phyloP scores from a whole-genome alignment of 2,797 vertebrate genomes.

The Enteromius treurensis region DNA sequence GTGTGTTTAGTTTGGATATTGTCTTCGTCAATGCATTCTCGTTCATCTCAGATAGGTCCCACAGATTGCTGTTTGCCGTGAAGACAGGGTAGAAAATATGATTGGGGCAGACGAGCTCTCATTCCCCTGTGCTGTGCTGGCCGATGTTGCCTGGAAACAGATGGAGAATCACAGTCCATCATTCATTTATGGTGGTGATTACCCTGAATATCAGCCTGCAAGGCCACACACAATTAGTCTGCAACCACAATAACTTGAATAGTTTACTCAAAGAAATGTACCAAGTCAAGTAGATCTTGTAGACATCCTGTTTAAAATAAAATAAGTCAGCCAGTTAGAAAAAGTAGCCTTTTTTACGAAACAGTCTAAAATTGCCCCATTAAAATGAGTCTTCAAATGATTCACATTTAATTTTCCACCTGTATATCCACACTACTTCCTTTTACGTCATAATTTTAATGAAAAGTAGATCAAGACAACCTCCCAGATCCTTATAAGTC shows the following conservation, averaged over 20 bases:
- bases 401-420: background rate
- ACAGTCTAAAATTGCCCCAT: background rate
- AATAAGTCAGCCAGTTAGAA: background rate
- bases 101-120: slow-evolving; percentile 25
- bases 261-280: slow-evolving; percentile 10
- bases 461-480: background rate
- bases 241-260: slow-evolving; percentile 17
- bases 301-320: background rate
- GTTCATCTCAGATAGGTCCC: slow-evolving; percentile 40
- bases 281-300: slow-evolving; percentile 1
- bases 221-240: slow-evolving; percentile 46
- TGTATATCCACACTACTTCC: too few species aligned
- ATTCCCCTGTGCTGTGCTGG: slow-evolving; percentile 50
- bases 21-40: slow-evolving; percentile 30
- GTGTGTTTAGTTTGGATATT: slow-evolving; percentile 32
- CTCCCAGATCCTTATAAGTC: background rate
- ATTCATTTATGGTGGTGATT: slow-evolving; percentile 49
- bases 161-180: slow-evolving; percentile 42
- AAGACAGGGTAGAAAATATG: slow-evolving; percentile 14
- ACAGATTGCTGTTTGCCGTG: slow-evolving; percentile 34
- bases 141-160: slow-evolving; percentile 56
- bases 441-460: background rate
- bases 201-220: slow-evolving; percentile 9
- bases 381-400: background rate
- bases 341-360: background rate